Base-by-base conservation (phyloP, 2,888 invertebrate species). In the Chymomyza procnemis region DNA sequence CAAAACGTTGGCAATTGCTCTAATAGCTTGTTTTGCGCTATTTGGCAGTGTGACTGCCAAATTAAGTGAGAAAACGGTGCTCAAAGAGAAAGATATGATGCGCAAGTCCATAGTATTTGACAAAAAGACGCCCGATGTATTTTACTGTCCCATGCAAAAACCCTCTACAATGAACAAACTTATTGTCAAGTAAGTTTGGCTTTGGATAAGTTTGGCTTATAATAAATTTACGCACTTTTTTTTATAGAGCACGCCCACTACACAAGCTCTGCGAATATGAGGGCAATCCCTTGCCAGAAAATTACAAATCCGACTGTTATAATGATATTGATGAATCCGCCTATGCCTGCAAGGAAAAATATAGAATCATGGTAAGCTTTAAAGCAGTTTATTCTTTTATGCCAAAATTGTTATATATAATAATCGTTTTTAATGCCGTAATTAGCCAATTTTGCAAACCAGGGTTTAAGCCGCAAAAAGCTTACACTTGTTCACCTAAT, bases 331-430 rank as follows among this genome's bases (percentile, higher is more conserved):
- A 95, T 89, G 96, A 96, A 90, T 93, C 94, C 22, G 94, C 94
- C 75, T 95, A 94, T 88, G 96, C 95, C 3, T 96, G 96, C 91
- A 95, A 95, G 89, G 95, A 95, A 89, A 95, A 95, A 88, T 94
- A 94, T 88, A 92, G 95, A 88, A 95, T 95, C 85, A 94, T 95
- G 95, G 95, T 95, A 91, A 93, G 92, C 64, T 54, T 48, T 22
- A 66, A n/a, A n/a, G n/a, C n/a, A n/a, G 19, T 16, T 6, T 6
- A 26, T 26, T 1, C 26, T 26, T 26, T 26, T 8, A 26, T 34
- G 19, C 9, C 48, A 41, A 19, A 41, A 52, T 16, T 22, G 22
- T 22, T 4, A 26, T 8, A 41, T 41, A 41, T 41, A 41, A 41
- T 41, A 41, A 9, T 41, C 34, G n/a, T 41, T 41, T 41, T 12